phyloP scores from a whole-genome alignment of 2,888 invertebrate species.

The Lepidochrysops patricia region DNA sequence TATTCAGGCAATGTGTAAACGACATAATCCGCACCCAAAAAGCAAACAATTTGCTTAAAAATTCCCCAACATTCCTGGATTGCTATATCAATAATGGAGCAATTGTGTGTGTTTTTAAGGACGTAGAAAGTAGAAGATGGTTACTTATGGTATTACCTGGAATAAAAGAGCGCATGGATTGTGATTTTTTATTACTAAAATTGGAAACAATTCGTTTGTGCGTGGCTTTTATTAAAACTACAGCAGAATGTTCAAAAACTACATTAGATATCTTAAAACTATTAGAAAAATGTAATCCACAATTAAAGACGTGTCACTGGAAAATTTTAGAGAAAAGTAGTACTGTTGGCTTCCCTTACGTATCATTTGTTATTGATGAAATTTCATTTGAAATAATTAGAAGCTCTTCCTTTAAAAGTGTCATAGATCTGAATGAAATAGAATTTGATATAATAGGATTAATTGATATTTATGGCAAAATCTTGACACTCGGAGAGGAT shows the following conservation, averaged over 20 bases:
- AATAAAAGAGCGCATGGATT: slow-evolving; percentile 53
- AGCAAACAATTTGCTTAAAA: slow-evolving; percentile 48
- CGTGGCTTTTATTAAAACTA: slow-evolving; percentile 51
- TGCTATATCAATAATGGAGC: slow-evolving; percentile 60
- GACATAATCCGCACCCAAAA: slow-evolving; percentile 58
- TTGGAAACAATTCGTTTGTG: slow-evolving; percentile 53
- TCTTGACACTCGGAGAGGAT: slow-evolving; percentile 47
- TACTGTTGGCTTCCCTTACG: slow-evolving; percentile 39
- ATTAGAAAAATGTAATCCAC: slow-evolving; percentile 59
- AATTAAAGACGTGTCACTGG: slow-evolving; percentile 49
- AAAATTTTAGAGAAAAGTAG: slow-evolving; percentile 51
- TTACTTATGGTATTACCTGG: slow-evolving; percentile 52
- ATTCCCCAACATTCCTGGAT: slow-evolving; percentile 49
- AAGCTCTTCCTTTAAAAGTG: slow-evolving; percentile 54
- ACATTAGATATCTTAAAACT: slow-evolving; percentile 55
- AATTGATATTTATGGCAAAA: slow-evolving; percentile 58
- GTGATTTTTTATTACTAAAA: slow-evolving; percentile 45
- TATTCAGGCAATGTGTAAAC: slow-evolving; percentile 44
- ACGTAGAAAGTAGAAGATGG: slow-evolving; percentile 55
- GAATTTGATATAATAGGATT: slow-evolving; percentile 60
- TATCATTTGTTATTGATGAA: slow-evolving; percentile 53
- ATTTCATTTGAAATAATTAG: slow-evolving; percentile 58
- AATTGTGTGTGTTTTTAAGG: slow-evolving; percentile 58
- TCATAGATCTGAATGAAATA: slow-evolving; percentile 57
- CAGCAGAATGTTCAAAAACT: slow-evolving; percentile 49